Evolutionary conservation across 2,797 vertebrate species (phyloP).

Genomic region (Sylvilagus floridanus): DNA sequence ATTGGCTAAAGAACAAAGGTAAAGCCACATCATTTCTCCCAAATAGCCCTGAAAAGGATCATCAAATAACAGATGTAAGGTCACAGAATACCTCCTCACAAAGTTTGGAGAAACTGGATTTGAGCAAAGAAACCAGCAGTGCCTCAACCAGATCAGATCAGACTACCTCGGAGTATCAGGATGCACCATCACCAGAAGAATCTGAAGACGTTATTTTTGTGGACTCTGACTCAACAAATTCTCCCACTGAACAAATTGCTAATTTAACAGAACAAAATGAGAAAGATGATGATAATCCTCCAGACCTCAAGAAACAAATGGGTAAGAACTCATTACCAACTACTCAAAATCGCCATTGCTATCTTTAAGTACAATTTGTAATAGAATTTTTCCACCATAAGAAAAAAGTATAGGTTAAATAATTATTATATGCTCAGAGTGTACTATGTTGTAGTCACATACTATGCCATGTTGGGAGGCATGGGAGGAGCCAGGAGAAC

Average conservation of each 20-base stretch:
- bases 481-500: too few relatives aligned
- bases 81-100: constrained; percentile 62
- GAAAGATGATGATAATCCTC: constrained; percentile 61
- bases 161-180: constrained; percentile 92
- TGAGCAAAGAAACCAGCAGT: constrained; percentile 88
- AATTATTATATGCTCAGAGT: background rate
- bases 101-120: constrained; percentile 82
- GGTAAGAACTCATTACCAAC: constrained; percentile 76
- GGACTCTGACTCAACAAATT: constrained; percentile 79
- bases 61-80: constrained; percentile 72
- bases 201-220: constrained; percentile 84
- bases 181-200: constrained; percentile 89
- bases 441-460: background rate
- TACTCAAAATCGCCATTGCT: background rate
- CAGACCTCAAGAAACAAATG: constrained; percentile 50
- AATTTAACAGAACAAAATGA: constrained; percentile 55
- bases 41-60: constrained; percentile 52
- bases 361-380: background rate
- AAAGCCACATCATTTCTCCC: constrained; percentile 66
- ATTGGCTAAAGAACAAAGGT: constrained; percentile 82
- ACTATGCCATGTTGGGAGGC: background rate
- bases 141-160: constrained; percentile 90
- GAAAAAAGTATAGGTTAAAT: background rate
- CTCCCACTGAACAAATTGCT: constrained; percentile 67
- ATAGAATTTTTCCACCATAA: background rate